Base-by-base conservation (phyloP, 2,113 vertebrate genomes). In the Hippocampus guttulatus region DNA sequence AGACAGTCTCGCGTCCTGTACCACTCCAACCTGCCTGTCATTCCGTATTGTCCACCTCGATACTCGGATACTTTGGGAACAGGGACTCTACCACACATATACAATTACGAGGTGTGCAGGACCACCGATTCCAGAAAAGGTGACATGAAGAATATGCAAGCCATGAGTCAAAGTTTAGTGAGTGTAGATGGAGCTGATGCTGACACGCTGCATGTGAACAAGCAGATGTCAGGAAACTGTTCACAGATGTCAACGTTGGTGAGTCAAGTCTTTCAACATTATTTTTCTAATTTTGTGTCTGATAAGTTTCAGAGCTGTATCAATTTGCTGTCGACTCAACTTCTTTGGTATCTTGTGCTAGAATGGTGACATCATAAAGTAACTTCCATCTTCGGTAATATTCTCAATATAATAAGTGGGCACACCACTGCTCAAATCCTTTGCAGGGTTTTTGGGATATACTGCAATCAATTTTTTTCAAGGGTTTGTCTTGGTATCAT, bases 241-340 rank as follows among this genome's bases (percentile, higher is more conserved):
- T 85, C 76, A 21, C 65, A 57, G 43, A 80, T 80, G 75, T 80
- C 75, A 57, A 80, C 78, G 8, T n/a, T 87, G 78, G 83, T 83
- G 52, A 83, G 85, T 82, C 16, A 68, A 2, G 33, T 2, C 0
- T 67, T 23, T 3, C 6, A 52, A 1, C 2, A 1, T 10, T 0
- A 4, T 30, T 9, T 0, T 1, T 4, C 11, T 45, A 14, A 45
- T 54, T 54, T n/a, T 9, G 7, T 3, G 2, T 9, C 10, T 11
- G 47, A 49, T 18, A 49, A 5, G 3, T 0, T 0, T 7, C 11
- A 45, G 10, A 45, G 43, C 10, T 45, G 14, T 0, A 38, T 5
- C 33, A 38, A 38, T 38, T 38, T 1, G 33, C 5, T 38, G 33
- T 38, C 33, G 1, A 1, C 33, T 38, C 33, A 38, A 38, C 33